Conservation (phyloP, 2,797 vertebrate genomes). For the Rhinatrema bivittatum region DNA sequence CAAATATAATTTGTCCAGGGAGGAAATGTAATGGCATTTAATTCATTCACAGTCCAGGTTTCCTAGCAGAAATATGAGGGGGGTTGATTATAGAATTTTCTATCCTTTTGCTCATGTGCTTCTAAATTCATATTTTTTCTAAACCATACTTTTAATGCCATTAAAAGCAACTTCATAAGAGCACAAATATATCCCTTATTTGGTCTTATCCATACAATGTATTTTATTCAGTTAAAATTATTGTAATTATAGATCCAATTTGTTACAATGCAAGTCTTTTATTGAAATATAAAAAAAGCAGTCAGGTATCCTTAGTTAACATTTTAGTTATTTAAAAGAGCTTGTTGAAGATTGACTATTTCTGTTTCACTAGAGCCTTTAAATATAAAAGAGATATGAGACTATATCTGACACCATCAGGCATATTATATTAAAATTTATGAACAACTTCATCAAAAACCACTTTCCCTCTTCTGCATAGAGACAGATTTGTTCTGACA, state of each 20-base stretch:
- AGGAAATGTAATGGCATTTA: too few relatives aligned
- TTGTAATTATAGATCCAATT: constrained; percentile 56
- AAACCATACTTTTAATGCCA: constrained; percentile 25
- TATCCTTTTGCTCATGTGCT: too few relatives aligned
- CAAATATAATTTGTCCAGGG: too few relatives aligned
- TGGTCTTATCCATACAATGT: constrained; percentile 33
- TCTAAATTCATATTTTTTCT: too few relatives aligned
- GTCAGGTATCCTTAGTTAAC: constrained; percentile 65
- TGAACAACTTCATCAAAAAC: constrained; percentile 97
- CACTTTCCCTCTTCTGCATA: constrained; percentile 79
- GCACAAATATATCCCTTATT: too few relatives aligned
- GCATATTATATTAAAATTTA: constrained; percentile 97
- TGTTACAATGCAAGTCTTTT: constrained; percentile 51
- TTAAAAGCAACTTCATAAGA: constrained; percentile 14
- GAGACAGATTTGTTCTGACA: constrained; percentile 89
- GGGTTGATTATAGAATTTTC: too few relatives aligned
- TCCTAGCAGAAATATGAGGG: too few relatives aligned
- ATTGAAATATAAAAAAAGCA: constrained; percentile 33
- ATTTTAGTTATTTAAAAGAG: constrained; percentile 75
- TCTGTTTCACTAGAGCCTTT: constrained; percentile 74
- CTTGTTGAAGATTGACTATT: constrained; percentile 69
- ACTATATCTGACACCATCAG: constrained; percentile 85
- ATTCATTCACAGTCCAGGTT: too few relatives aligned
- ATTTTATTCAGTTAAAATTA: constrained; percentile 40
- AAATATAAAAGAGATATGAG: constrained; percentile 89